Evolutionary conservation across 2,888 invertebrate genomes (phyloP).

Genomic region (Ethmia dodecea): DNA sequence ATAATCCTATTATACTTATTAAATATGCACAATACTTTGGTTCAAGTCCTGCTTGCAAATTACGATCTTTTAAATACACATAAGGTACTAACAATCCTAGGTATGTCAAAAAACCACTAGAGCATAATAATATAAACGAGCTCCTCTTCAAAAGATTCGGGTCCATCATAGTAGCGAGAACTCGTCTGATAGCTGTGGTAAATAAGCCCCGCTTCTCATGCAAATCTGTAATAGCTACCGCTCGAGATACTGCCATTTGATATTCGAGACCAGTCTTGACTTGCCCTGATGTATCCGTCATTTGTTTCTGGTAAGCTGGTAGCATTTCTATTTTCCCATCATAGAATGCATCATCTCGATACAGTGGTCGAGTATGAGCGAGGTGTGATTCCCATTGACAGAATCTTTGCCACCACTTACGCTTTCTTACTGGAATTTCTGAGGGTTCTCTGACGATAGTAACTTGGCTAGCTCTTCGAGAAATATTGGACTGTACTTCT

Average conservation of each 20-base stretch:
- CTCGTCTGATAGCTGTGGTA: slow-evolving; percentile 56
- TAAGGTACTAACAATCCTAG: slow-evolving; percentile 57
- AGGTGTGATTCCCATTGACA: slow-evolving; percentile 47
- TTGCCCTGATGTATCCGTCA: slow-evolving; percentile 33
- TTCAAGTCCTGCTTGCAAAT: slow-evolving; percentile 40
- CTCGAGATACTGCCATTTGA: slow-evolving; percentile 62
- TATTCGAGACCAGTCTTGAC: slow-evolving; percentile 61
- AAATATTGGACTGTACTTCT: slow-evolving; percentile 44
- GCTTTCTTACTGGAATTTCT: slow-evolving; percentile 30
- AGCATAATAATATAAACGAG: slow-evolving; percentile 46
- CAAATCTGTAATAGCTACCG: slow-evolving; percentile 54
- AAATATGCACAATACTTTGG: slow-evolving; percentile 43
- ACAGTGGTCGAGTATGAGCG: slow-evolving; percentile 56
- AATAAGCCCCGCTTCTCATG: slow-evolving; percentile 51
- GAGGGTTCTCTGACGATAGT: slow-evolving; percentile 32
- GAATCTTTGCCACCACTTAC: slow-evolving; percentile 42
- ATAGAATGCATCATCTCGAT: slow-evolving; percentile 66
- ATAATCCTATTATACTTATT: slow-evolving; percentile 53
- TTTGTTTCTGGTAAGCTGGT: slow-evolving; percentile 57
- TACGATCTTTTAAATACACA: slow-evolving; percentile 51
- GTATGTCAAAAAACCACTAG: slow-evolving; percentile 44
- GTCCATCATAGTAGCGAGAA: slow-evolving; percentile 67
- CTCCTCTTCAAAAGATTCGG: slow-evolving; percentile 43
- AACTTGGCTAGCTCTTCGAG: slow-evolving; percentile 33
- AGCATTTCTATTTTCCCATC: slow-evolving; percentile 50